These are phyloP conservation scores for Telenomus remus DNA, from an alignment of 1,140 invertebrate species.

Conservation along the genomic window DNA sequence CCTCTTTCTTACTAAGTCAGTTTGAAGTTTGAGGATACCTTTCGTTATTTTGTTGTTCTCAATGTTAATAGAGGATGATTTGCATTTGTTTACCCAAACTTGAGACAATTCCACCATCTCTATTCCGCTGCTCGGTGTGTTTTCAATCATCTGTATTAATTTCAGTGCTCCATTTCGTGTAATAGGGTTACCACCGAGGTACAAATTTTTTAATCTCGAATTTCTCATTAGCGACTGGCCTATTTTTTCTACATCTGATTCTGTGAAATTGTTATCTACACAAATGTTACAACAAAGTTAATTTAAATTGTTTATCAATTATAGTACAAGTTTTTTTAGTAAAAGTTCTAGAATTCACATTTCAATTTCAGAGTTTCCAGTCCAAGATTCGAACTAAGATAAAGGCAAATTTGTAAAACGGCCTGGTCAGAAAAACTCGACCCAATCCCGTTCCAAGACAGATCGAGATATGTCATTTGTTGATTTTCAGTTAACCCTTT, in stretches of 20 bases:
- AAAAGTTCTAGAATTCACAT: slow-evolving; percentile 55
- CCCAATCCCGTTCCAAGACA: slow-evolving; percentile 71
- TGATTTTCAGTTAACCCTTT: slow-evolving; percentile 59
- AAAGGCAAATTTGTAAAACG: slow-evolving; percentile 40
- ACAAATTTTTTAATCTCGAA: slow-evolving; percentile 56
- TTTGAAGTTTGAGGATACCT: too few relatives aligned
- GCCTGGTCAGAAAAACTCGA: slow-evolving; percentile 34
- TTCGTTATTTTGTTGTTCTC: slow-evolving; percentile 59
- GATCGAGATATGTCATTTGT: slow-evolving; percentile 61
- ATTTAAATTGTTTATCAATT: slow-evolving; percentile 9
- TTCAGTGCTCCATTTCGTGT: slow-evolving; percentile 53
- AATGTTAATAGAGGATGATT: slow-evolving; percentile 47
- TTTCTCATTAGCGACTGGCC: slow-evolving; percentile 62
- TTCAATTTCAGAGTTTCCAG: slow-evolving; percentile 60
- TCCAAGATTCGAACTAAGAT: slow-evolving; percentile 41
- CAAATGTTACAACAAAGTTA: slow-evolving; percentile 3
- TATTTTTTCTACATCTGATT: slow-evolving; percentile 53
- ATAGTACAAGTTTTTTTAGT: slow-evolving; percentile 6
- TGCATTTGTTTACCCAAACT: slow-evolving; percentile 67
- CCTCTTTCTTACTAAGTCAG: too few relatives aligned
- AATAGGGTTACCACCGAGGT: slow-evolving; percentile 66
- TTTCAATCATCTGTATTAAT: slow-evolving; percentile 50
- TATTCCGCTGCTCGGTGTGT: slow-evolving; percentile 53
- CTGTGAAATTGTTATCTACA: slow-evolving; percentile 65
- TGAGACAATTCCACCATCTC: slow-evolving; percentile 69